Evolutionary conservation across 2,113 vertebrate species (phyloP).

Genomic region (Psilopsiagon aymara): DNA sequence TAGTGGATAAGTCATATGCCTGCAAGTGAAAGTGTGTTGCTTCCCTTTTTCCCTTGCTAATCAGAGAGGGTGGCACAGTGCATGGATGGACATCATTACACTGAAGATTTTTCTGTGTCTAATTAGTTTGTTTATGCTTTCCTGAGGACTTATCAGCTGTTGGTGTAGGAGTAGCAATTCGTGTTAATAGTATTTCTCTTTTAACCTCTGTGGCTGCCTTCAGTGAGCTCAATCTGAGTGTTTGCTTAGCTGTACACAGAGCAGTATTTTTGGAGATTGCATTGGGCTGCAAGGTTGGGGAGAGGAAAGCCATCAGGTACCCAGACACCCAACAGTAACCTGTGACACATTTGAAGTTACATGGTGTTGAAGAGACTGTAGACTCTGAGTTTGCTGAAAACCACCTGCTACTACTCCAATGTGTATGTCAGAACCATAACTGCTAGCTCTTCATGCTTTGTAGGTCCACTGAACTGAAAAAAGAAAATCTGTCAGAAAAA

Average conservation of each 20-base stretch:
- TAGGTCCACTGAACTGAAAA: neutral
- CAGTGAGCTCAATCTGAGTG: constrained; percentile 24
- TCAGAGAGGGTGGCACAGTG: neutral
- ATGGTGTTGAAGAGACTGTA: neutral
- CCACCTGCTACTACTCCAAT: neutral
- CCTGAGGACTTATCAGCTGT: constrained; percentile 32
- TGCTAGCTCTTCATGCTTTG: neutral
- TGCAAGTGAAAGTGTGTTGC: neutral
- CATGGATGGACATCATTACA: neutral
- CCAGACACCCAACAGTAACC: neutral
- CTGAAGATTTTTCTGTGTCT: neutral
- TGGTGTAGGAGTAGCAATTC: constrained; percentile 33
- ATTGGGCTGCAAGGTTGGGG: neutral
- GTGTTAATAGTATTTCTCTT: constrained; percentile 22
- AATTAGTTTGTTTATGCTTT: constrained; percentile 52
- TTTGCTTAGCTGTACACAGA: neutral
- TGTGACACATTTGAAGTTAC: neutral
- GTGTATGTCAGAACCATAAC: neutral
- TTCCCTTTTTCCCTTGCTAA: neutral
- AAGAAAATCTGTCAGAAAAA: neutral
- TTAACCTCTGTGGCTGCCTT: neutral
- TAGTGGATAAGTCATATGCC: neutral
- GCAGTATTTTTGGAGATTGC: neutral
- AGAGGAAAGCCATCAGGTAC: neutral
- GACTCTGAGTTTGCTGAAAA: neutral